Evolutionary conservation across 2,888 invertebrate species (phyloP), one percentile per base, ranked within the genome.

Genomic region (Cheilosia vulpina): DNA sequence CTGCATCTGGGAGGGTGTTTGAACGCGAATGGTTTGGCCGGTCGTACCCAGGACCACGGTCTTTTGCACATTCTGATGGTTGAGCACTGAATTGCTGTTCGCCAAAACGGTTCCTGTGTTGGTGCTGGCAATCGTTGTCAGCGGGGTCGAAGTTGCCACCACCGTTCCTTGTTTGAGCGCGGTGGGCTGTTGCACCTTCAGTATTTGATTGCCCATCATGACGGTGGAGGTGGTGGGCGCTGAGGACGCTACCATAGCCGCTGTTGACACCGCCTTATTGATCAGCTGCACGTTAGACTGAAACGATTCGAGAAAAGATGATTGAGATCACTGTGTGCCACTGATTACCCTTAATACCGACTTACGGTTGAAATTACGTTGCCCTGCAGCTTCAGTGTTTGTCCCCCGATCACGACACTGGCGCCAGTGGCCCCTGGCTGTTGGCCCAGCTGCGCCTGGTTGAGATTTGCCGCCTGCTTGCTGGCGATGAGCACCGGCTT

Each of bases 401-500:
- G 92, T 2, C 92, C 91, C 11, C 92, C 90, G 83, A 92, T 90
- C 19, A 92, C 90, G 80, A 91, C 89, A 65, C 89, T 89, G 41
- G 89, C 84, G 87, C 93, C 93, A 63, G 90, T 87, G 31, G 88
- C 84, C 87, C 93, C 93, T 71, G 90, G 89, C n/a, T 87, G 76
- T 38, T 93, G 90, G 1, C 93, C 92, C 84, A 92, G 91, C 85
- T 93, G 93, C 9, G 92, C 92, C 87, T 87, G 87, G 53, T 65
- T 81, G 15, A 73, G 57, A 58, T 73, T 66, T 68, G 87, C 52
- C 38, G 62, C 43, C 27, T 87, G 90, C 88, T 93, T 92, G 87
- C 93, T 93, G 0, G 94, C 93, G 58, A 94, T 91, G 62, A 94
- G 90, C 15, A 94, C 93, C 31, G 94, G 94, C 89, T 94, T 94